Evolutionary conservation across 2,888 invertebrate genomes (phyloP), one percentile per base, ranked within the genome.

Genomic region (Mythimna ferrago): DNA sequence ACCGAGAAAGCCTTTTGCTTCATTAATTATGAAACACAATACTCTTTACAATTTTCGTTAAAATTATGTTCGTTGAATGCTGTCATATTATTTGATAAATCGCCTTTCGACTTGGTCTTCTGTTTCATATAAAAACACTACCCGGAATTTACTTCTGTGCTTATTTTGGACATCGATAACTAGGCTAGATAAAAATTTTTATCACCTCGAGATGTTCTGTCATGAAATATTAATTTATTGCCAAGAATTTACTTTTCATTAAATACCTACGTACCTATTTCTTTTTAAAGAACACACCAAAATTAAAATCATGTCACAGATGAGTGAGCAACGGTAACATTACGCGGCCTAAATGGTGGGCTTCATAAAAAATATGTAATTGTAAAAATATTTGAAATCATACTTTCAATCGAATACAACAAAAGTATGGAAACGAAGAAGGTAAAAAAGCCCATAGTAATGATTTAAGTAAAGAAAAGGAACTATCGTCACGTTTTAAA

Each of bases 21-120:
- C 96, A 96, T 96, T 96, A 96, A 96, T 96, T 96, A 96, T 95
- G 94, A 93, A 95, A 96, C 95, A 96, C 93, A 96, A 96, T 96
- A 94, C 92, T 89, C 93, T 93, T 90, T 93, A 92, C 93, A 95
- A 93, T 94, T 94, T 95, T 90, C 87, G 91, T 93, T 93, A 95
- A 90, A 96, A 93, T 95, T 95, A 94, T 94, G 90, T 90, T 92
- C 92, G 89, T 90, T 91, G 92, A 92, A 92, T 87, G 91, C 93
- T 95, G 95, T 96, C 96, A 95, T 93, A 93, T 92, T 88, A 92
- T 92, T 93, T 96, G 96, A 96, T 95, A 93, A 93, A 96, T 96
- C 89, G 90, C 89, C 81, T 80, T 83, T 87, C 76, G 61, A 66
- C 76, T 71, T 76, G 86, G 88, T 87, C 91, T 92, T 87, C 91